Base-by-base conservation (phyloP, 2,888 invertebrate genomes). In the Sisyra nigra region DNA sequence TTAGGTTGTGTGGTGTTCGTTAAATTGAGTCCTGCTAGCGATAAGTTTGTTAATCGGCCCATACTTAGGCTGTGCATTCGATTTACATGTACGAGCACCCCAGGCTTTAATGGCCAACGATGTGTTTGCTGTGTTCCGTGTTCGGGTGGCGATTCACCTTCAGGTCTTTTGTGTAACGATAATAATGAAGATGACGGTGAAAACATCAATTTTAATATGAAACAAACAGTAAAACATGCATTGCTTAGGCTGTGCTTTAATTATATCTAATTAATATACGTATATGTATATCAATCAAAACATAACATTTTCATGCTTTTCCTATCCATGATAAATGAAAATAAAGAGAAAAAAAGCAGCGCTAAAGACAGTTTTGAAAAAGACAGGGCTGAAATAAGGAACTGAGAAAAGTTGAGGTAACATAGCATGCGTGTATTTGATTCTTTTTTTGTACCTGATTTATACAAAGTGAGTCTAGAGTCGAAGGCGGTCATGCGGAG, bases 71-170 rank as follows among this genome's bases (percentile, higher is more conserved):
- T 82, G 60, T 84, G 81, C 59, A 81, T 76, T 44, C 84, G 83
- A 65, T 87, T 87, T 17, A 88, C 80, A 59, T 89, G 89, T 40
- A 89, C 81, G 55, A 89, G 69, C 42, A 89, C 87, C 42, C 89
- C 89, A 2, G 89, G 88, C 56, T 85, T 81, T 46, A 88, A 63
- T 7, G 89, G 89, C 89, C 89, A 91, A 57, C 84, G 80, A 51
- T 69, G 76, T 15, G 77, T 71, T 17, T 56, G 56, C 40, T 48
- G 49, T 14, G 46, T 17, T 41, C 54, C 52, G 10, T 57, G 51
- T 32, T 52, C 51, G 35, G 57, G 55, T 13, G 57, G 59, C 24
- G 59, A 59, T 47, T 62, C 57, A 47, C 67, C 69, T 51, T 70
- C 69, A 37, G 69, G 68, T 57, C 69, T 68, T 33, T 33, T 33